A percentile compares a stretch with the other conserved stretches of the same genome.
phyloP scores from a whole-genome alignment of 30 jellyfish, hydroid and myxozoan species.

The Turritopsis rubra region DNA sequence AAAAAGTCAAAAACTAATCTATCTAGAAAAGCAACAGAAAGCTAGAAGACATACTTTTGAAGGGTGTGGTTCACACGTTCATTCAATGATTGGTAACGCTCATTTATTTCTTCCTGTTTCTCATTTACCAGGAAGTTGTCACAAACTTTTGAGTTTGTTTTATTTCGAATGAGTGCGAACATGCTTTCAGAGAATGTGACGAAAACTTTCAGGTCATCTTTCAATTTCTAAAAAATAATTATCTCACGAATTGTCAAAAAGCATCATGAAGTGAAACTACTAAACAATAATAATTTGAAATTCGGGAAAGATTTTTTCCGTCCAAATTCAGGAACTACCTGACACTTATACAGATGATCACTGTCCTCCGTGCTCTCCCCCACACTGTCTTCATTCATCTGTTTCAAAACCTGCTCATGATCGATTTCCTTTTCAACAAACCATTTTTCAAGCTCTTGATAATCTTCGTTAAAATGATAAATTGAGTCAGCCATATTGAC shows the following conservation, averaged over 20 bases:
- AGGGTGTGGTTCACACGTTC: constrained; percentile 15
- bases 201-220: constrained; percentile 33
- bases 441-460: constrained; percentile 63
- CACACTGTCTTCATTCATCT: not conserved
- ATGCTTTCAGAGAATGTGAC: constrained; percentile 29
- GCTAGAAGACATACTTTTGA: not conserved
- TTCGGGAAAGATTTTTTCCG: too few relatives aligned
- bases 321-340: too few relatives aligned
- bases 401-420: constrained; percentile 19
- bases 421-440: constrained; percentile 61
- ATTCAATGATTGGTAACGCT: constrained; percentile 8
- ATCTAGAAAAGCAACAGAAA: not conserved
- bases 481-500: constrained; percentile 1
- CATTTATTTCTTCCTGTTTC: constrained; percentile 7
- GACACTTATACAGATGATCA: not conserved
- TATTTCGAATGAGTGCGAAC: constrained; percentile 16
- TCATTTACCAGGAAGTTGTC: constrained; percentile 1
- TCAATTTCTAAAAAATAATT: constrained; percentile 25
- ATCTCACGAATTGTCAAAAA: not conserved
- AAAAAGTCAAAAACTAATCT: not conserved
- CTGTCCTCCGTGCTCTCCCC: not conserved
- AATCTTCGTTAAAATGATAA: constrained; percentile 58
- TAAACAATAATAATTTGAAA: too few relatives aligned
- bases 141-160: not conserved
- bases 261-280: too few relatives aligned